phyloP scores from a whole-genome alignment of 2,888 invertebrate genomes.

The Ormia ochracea region DNA sequence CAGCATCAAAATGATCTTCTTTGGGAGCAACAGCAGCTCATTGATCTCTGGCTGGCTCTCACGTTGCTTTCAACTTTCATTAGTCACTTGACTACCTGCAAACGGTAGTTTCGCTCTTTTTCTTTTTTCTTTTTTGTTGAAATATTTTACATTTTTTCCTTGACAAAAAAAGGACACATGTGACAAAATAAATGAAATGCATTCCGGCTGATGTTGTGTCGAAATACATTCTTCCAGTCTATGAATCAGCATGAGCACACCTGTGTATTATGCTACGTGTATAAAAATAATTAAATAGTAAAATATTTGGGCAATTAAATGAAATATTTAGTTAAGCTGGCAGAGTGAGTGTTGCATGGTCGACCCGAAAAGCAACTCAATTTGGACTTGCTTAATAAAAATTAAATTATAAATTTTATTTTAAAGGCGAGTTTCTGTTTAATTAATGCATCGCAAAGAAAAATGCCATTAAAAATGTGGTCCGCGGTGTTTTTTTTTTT shows the following conservation, averaged over 20 bases:
- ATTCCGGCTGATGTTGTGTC: conserved; percentile 15
- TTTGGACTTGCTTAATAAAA: neutral
- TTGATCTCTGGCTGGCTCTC: conserved; percentile 19
- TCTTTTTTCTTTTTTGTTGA: neutral
- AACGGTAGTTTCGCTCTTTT: conserved; percentile 51
- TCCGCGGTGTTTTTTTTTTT: neutral
- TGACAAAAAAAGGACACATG: conserved; percentile 40
- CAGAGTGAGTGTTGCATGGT: neutral
- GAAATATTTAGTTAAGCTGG: neutral
- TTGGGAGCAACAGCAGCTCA: neutral
- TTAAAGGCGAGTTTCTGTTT: neutral
- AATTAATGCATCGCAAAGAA: neutral
- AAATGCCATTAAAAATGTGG: neutral
- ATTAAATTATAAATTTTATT: conserved; percentile 1
- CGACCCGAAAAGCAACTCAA: neutral
- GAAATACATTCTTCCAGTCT: conserved; percentile 14
- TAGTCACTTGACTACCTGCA: conserved; percentile 33
- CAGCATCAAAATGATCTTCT: neutral
- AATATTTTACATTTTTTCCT: conserved; percentile 29
- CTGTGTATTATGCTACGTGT: conserved; percentile 44
- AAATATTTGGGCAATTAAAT: conserved; percentile 33
- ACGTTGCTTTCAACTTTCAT: conserved; percentile 44
- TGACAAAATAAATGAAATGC: conserved; percentile 37
- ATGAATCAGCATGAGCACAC: conserved; percentile 44
- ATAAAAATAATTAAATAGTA: conserved; percentile 6